Percentiles rank a stretch among this genome's conserved stretches.
Conservation (phyloP, 53 echinoderm and acorn worm species). For the Arbacia lixula region DNA sequence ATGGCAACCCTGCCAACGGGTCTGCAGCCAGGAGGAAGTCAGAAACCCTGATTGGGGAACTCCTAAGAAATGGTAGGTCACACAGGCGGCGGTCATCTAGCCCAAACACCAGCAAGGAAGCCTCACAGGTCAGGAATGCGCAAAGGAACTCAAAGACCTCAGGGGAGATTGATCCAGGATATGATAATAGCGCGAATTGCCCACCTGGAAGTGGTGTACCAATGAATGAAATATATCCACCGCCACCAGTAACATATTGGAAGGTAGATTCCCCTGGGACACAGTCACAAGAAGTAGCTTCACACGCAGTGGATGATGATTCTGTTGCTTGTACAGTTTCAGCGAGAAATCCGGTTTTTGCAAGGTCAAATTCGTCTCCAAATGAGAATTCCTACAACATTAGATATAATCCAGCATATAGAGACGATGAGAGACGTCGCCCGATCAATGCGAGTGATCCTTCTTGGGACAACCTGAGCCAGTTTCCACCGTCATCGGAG, state of each 20-base stretch:
- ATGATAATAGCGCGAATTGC: background rate
- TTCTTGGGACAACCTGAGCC: too few species aligned
- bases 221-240: slow-evolving; percentile 1
- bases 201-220: background rate
- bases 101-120: slow-evolving; percentile 7
- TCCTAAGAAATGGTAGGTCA: background rate
- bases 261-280: background rate
- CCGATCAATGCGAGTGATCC: background rate
- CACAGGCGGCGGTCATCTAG: slow-evolving; percentile 27
- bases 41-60: slow-evolving; percentile 12
- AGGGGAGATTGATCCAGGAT: background rate
- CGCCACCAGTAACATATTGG: background rate
- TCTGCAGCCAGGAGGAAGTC: slow-evolving; percentile 22
- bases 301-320: background rate
- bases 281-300: too few species aligned
- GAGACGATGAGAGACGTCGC: background rate
- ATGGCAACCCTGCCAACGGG: background rate
- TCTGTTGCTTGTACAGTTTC: background rate
- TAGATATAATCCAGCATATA: slow-evolving; percentile 29
- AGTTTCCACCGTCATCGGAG: too few species aligned
- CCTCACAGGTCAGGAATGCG: background rate
- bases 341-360: too few species aligned
- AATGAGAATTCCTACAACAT: background rate
- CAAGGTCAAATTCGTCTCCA: background rate
- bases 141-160: slow-evolving; percentile 18